Evolutionary conservation across 2,888 invertebrate species (phyloP).

Genomic region (Morinoia aosen): DNA sequence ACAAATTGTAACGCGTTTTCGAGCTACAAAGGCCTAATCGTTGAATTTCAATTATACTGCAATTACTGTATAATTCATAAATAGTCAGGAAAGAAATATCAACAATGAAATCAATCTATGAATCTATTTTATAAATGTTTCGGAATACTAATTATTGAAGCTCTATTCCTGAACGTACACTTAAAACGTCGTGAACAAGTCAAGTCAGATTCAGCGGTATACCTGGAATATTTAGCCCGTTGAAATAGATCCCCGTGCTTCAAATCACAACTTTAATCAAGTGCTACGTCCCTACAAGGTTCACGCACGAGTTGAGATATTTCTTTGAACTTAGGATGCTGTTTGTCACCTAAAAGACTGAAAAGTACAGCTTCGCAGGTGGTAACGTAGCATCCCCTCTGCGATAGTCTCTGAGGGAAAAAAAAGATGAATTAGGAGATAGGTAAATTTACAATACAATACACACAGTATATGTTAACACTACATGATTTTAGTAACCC

Average conservation of each 20-base stretch:
- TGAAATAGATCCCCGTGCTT: not conserved
- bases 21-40: no score
- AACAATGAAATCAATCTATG: no score
- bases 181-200: not conserved
- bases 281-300: not conserved
- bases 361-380: constrained; percentile 85
- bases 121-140: no score
- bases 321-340: constrained; percentile 82
- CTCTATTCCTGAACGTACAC: no score
- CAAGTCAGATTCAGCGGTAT: not conserved
- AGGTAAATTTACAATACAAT: not conserved
- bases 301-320: constrained; percentile 77
- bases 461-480: not conserved
- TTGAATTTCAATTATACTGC: no score
- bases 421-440: not conserved
- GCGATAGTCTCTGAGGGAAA: constrained; percentile 79
- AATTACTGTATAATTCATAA: no score
- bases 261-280: not conserved
- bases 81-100: no score
- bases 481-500: not conserved
- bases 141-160: no score
- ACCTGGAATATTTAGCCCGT: not conserved
- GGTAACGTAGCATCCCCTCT: constrained; percentile 82
- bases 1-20: no score
- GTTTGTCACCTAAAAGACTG: constrained; percentile 81